A percentile compares a stretch with the other conserved stretches of the same genome.
Evolutionary conservation across 2,888 invertebrate genomes (phyloP).

Genomic region (Oxyteleia sp.): DNA sequence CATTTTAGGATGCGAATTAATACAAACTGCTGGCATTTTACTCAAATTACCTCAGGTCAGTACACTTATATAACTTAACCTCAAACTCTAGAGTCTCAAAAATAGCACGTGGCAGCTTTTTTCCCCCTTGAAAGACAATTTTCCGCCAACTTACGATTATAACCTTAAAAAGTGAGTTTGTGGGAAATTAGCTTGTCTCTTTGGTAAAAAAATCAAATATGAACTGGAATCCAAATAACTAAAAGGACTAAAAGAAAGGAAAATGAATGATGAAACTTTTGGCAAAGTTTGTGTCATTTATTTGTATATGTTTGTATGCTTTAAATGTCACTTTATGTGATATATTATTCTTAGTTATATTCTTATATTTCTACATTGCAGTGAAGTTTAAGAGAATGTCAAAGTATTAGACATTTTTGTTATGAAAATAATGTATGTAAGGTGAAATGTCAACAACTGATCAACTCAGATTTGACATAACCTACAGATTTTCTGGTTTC

Average conservation of each 20-base stretch:
- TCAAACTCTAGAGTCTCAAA: constrained; percentile 15
- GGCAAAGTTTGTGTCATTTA: constrained; percentile 37
- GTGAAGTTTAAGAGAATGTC: too few species aligned
- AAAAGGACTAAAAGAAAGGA: too few species aligned
- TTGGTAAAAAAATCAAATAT: too few species aligned
- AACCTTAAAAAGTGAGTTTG: constrained; percentile 38
- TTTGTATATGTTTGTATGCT: constrained; percentile 37
- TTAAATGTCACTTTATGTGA: too few species aligned
- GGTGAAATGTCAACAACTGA: too few species aligned
- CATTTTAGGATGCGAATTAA: constrained; percentile 98
- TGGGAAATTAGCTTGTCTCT: too few species aligned
- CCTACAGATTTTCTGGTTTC: too few species aligned
- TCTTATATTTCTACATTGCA: too few species aligned
- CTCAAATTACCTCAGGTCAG: constrained; percentile 97
- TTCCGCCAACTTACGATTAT: constrained; percentile 44
- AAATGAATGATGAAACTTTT: constrained; percentile 44
- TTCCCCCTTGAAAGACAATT: neutral
- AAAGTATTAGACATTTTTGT: too few species aligned
- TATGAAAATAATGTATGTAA: too few species aligned
- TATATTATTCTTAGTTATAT: too few species aligned
- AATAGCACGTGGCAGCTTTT: constrained; percentile 39
- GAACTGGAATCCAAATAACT: constrained; percentile 58
- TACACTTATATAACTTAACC: neutral
- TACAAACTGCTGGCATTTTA: constrained; percentile 98
- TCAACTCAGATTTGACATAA: too few species aligned